Evolutionary conservation across 2,888 invertebrate species (phyloP).

Genomic region (Pantelozetes paolii): DNA sequence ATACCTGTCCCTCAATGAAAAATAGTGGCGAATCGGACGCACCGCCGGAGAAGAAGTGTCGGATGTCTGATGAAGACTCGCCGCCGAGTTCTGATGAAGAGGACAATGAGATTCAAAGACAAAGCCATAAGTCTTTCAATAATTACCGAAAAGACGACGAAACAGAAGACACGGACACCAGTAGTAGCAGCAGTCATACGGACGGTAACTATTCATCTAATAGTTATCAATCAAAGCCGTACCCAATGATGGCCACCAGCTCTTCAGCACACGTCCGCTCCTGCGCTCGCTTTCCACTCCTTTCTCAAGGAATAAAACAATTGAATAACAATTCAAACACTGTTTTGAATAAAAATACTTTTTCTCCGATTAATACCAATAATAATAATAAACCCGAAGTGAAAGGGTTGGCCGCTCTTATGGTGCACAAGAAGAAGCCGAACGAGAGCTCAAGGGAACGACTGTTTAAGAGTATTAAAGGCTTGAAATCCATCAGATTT

Average conservation of each 20-base stretch:
- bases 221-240: not conserved
- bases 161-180: slow-evolving; percentile 24
- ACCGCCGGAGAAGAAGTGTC: slow-evolving; percentile 1
- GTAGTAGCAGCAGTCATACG: slow-evolving; percentile 8
- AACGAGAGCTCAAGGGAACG: slow-evolving; percentile 47
- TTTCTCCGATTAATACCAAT: slow-evolving; percentile 39
- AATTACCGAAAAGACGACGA: not conserved
- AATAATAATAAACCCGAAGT: slow-evolving; percentile 8
- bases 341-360: slow-evolving; percentile 40
- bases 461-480: slow-evolving; percentile 47
- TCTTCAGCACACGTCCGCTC: slow-evolving; percentile 43
- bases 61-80: not conserved
- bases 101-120: not conserved
- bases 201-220: not conserved
- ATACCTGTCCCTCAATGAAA: not conserved
- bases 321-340: slow-evolving; percentile 25
- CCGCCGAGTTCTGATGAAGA: slow-evolving; percentile 18
- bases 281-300: slow-evolving; percentile 45
- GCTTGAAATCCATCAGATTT: not conserved
- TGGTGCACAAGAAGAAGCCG: slow-evolving; percentile 43
- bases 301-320: slow-evolving; percentile 34
- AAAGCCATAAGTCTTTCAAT: not conserved
- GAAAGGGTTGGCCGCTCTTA: slow-evolving; percentile 30
- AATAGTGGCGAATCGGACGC: not conserved
- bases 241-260: not conserved